phyloP scores from a whole-genome alignment of 2,888 invertebrate species.

The Tiliacea aurago region DNA sequence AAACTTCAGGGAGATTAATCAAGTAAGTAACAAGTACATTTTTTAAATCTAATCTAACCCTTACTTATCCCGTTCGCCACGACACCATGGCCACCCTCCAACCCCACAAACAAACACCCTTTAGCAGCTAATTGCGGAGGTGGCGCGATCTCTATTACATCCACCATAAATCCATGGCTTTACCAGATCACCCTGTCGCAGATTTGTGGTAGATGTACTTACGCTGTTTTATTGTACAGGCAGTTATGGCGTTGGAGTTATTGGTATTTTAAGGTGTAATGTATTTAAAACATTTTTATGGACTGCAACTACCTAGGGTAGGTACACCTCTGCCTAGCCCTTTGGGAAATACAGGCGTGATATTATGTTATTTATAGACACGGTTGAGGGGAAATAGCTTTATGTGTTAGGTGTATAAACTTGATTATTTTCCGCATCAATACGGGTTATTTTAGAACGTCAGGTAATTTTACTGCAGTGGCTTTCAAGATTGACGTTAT shows the following conservation, averaged over 20 bases:
- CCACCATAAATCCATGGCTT: constrained; percentile 75
- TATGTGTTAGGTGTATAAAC: background rate
- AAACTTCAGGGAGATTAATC: background rate
- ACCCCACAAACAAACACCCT: constrained; percentile 84
- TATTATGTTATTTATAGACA: background rate
- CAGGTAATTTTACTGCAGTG: too few relatives aligned
- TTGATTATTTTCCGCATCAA: background rate
- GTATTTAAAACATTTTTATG: constrained; percentile 2
- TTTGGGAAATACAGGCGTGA: too few relatives aligned
- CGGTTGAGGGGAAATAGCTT: background rate
- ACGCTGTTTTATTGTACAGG: constrained; percentile 26
- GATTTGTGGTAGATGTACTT: constrained; percentile 56
- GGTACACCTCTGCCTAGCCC: too few relatives aligned
- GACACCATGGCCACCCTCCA: constrained; percentile 59
- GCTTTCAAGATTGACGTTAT: too few relatives aligned
- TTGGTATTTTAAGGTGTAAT: constrained; percentile 13
- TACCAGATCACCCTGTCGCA: constrained; percentile 63
- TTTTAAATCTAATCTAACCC: background rate
- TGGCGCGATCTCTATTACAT: constrained; percentile 78
- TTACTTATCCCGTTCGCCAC: constrained; percentile 11
- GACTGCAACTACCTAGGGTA: too few relatives aligned
- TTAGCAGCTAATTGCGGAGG: constrained; percentile 86
- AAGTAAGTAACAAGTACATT: background rate
- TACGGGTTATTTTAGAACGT: too few relatives aligned
- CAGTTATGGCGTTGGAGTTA: constrained; percentile 31